phyloP scores from a whole-genome alignment of 1,140 invertebrate genomes.

The Zaprionus gabonicus region DNA sequence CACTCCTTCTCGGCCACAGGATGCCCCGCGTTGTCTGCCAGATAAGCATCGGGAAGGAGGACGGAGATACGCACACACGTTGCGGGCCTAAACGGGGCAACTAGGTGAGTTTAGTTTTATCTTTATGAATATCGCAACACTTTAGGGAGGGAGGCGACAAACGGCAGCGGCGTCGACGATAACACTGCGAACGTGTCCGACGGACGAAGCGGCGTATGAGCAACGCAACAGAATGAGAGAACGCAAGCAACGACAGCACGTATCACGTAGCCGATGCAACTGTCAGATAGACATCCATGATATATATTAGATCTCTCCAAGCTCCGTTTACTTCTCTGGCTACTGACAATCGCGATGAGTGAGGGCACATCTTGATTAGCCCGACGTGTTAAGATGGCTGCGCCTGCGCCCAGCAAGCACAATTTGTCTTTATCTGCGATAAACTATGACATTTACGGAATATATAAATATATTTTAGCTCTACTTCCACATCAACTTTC shows the following conservation, averaged over 20 bases:
- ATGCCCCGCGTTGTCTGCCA: not conserved
- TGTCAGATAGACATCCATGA: slow-evolving; percentile 39
- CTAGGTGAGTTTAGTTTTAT: slow-evolving; percentile 52
- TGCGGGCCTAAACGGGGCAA: slow-evolving; percentile 18
- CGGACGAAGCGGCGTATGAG: slow-evolving; percentile 14
- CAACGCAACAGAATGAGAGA: slow-evolving; percentile 9
- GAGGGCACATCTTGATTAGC: not conserved
- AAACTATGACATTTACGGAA: too few species aligned
- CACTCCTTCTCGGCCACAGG: not conserved
- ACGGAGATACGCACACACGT: slow-evolving; percentile 28
- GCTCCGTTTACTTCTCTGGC: slow-evolving; percentile 15
- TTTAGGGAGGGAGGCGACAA: slow-evolving; percentile 60
- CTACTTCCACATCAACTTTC: not conserved
- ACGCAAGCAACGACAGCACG: slow-evolving; percentile 37
- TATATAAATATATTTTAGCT: not conserved
- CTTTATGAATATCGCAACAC: slow-evolving; percentile 72
- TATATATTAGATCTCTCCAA: slow-evolving; percentile 16
- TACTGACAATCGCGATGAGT: slow-evolving; percentile 8
- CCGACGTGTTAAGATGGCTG: not conserved
- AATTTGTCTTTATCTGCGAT: too few species aligned
- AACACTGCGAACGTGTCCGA: slow-evolving; percentile 52
- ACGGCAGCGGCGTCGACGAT: slow-evolving; percentile 45
- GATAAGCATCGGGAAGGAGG: not conserved
- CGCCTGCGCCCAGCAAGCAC: not conserved
- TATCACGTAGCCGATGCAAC: slow-evolving; percentile 57